Evolutionary conservation across 2,797 vertebrate genomes (phyloP).

Genomic region (Graptemys geographica): DNA sequence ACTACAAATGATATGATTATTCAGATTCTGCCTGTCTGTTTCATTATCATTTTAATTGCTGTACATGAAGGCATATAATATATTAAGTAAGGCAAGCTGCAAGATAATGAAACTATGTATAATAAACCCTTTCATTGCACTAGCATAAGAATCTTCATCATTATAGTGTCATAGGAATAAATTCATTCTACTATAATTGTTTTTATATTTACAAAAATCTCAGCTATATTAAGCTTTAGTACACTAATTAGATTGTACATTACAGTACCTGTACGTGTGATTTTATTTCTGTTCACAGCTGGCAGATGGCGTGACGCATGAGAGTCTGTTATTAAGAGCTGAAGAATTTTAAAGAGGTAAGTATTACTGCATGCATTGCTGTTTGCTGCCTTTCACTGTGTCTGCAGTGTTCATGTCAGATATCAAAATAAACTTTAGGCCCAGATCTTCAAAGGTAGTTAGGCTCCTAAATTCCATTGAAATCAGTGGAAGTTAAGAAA

Average conservation of each 20-base stretch:
- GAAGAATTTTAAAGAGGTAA: conserved; percentile 59
- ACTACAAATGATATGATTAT: background rate
- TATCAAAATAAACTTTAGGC: background rate
- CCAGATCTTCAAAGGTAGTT: background rate
- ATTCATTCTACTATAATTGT: conserved; percentile 74
- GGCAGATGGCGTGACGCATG: conserved; percentile 54
- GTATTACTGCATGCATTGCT: background rate
- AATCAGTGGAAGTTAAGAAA: background rate
- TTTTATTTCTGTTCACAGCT: conserved; percentile 62
- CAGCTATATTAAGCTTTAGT: conserved; percentile 76
- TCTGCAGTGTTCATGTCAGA: background rate
- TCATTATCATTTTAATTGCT: conserved; percentile 72
- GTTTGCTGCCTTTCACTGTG: background rate
- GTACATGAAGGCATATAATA: conserved; percentile 51
- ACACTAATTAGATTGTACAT: conserved; percentile 71
- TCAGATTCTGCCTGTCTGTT: conserved; percentile 50
- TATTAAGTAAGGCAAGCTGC: conserved; percentile 48
- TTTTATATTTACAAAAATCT: conserved; percentile 77
- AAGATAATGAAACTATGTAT: conserved; percentile 49
- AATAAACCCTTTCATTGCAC: conserved; percentile 60
- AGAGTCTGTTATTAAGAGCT: conserved; percentile 52
- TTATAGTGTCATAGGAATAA: conserved; percentile 61
- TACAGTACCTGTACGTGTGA: conserved; percentile 59
- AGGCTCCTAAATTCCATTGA: background rate
- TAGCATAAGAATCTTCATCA: conserved; percentile 51